phyloP scores from a whole-genome alignment of 2,797 vertebrate species.

The Spinus olivaceus region DNA sequence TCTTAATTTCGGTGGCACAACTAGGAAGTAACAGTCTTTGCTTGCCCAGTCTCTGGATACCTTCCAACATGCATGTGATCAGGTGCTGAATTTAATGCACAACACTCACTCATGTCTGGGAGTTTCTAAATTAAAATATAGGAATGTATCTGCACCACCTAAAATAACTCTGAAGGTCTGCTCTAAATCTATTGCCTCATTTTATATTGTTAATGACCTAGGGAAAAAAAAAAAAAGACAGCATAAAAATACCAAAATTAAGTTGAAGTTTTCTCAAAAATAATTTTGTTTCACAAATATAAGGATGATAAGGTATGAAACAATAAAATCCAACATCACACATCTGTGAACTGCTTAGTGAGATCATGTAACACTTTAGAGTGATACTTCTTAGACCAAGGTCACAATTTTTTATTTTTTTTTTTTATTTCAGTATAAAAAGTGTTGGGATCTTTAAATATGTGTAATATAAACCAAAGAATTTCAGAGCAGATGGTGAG shows the following conservation, averaged over 20 bases:
- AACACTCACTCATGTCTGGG: constrained; percentile 42
- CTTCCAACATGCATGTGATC: constrained; percentile 68
- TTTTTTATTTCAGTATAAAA: not conserved
- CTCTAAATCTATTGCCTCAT: constrained; percentile 12
- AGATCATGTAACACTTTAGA: not conserved
- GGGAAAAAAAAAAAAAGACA: not conserved
- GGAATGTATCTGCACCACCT: constrained; percentile 32
- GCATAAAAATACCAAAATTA: not conserved
- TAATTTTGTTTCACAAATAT: not conserved
- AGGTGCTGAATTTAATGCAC: constrained; percentile 70
- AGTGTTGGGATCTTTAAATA: not conserved
- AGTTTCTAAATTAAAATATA: constrained; percentile 71
- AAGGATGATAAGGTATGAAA: not conserved
- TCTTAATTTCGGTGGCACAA: constrained; percentile 76
- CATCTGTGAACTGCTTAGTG: not conserved
- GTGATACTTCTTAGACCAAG: not conserved
- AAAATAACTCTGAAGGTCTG: constrained; percentile 9
- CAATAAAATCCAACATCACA: not conserved
- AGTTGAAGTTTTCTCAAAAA: not conserved
- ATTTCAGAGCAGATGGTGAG: constrained; percentile 22
- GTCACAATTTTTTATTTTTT: not conserved
- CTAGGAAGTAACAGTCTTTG: constrained; percentile 70
- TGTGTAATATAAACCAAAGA: not conserved
- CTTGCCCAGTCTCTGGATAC: constrained; percentile 65
- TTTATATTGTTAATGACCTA: constrained; percentile 6